Evolutionary conservation across 2,113 vertebrate species (phyloP).

Genomic region (Motacilla tschutschensis): DNA sequence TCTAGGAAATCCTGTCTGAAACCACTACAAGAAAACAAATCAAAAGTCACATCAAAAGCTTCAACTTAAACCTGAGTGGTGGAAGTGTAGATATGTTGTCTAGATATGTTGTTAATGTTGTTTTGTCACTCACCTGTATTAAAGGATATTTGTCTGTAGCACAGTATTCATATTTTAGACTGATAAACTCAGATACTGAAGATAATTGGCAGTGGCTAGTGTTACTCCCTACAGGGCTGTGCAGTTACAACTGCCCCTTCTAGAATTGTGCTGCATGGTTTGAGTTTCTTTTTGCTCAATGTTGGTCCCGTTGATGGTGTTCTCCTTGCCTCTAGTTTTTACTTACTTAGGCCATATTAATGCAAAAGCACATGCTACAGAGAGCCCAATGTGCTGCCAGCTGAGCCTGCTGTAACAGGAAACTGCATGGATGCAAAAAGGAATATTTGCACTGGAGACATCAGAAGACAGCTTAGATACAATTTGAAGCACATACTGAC

Average conservation of each 20-base stretch:
- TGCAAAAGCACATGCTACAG: not conserved
- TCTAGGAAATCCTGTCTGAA: not conserved
- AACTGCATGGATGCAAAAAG: not conserved
- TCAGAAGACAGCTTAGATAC: not conserved
- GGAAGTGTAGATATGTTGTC: not conserved
- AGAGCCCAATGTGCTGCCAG: not conserved
- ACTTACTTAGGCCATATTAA: not conserved
- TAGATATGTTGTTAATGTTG: not conserved
- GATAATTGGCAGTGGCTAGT: not conserved
- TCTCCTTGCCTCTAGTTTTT: not conserved
- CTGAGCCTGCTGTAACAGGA: not conserved
- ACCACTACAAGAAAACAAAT: not conserved
- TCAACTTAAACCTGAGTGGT: not conserved
- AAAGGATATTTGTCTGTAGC: not conserved
- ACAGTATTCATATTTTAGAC: not conserved
- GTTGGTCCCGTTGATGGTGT: not conserved
- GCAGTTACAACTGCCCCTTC: not conserved
- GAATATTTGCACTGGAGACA: not conserved
- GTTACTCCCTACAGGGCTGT: not conserved
- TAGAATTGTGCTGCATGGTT: rapidly evolving
- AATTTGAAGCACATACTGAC: not conserved
- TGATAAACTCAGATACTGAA: not conserved
- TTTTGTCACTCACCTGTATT: not conserved
- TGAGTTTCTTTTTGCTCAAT: not conserved
- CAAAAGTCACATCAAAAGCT: not conserved